These are phyloP conservation scores for Phoeniculus purpureus DNA, from an alignment of 2,797 vertebrate species.

Conservation along the genomic window DNA sequence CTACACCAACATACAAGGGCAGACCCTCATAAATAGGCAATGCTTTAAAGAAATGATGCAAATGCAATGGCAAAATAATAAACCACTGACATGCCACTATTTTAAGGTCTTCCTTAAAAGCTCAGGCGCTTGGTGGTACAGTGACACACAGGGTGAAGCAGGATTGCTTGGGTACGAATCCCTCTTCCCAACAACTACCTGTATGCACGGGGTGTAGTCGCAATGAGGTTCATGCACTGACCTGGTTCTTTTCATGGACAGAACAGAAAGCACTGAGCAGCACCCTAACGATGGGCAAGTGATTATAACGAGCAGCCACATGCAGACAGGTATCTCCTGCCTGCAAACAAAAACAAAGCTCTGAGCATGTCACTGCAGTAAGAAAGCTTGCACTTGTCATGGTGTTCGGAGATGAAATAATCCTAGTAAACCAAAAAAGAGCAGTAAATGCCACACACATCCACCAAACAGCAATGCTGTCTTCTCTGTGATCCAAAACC, in stretches of 20 bases:
- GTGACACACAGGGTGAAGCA: not conserved
- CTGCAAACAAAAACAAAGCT: conserved; percentile 83
- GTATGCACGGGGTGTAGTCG: not conserved
- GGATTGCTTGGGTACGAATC: not conserved
- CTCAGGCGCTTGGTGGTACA: not conserved
- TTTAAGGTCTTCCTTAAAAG: not conserved
- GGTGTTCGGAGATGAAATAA: not conserved
- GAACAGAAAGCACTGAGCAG: conserved; percentile 96
- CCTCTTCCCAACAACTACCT: conserved; percentile 5
- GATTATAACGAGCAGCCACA: conserved; percentile 94
- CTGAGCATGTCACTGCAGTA: conserved; percentile 50
- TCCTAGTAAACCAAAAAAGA: not conserved
- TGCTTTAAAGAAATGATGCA: conserved; percentile 40
- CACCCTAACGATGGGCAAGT: conserved; percentile 88
- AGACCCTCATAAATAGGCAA: conserved; percentile 1
- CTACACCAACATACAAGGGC: not conserved
- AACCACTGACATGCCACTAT: not conserved
- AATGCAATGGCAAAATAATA: conserved; percentile 39
- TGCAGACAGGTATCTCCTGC: conserved; percentile 93
- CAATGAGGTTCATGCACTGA: conserved; percentile 80
- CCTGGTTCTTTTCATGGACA: conserved; percentile 94
- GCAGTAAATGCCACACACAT: not conserved
- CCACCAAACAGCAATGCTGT: not conserved
- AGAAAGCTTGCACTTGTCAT: conserved; percentile 2
- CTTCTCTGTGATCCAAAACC: not conserved